Evolutionary conservation across 2,888 invertebrate species (phyloP), one percentile per base, ranked within the genome.

Genomic region (Cerceris ruficornis): DNA sequence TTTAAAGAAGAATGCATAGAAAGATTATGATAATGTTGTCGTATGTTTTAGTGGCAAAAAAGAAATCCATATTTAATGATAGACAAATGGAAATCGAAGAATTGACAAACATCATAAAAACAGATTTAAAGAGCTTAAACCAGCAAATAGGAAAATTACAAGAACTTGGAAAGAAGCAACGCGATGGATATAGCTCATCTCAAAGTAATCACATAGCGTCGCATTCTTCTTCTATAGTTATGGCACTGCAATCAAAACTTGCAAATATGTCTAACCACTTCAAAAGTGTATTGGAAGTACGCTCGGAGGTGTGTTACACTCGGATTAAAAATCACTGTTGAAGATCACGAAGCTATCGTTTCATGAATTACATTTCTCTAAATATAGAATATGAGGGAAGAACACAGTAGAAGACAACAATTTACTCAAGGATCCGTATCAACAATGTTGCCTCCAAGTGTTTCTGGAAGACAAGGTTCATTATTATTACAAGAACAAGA

Each of bases 211-310:
- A 98, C 92, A 95, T 98, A 93, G 95, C 97, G 86, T 97, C 97
- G 83, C 98, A 98, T 94, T 97, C 98, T 71, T 98, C 97, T 60
- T 98, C 97, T 91, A 98, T 98, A 80, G 98, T 98, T 8, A 94
- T 98, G 77, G 96, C 98, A 6, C 93, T 98, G 76, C 98, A 98
- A 93, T 98, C 99, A 1, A 97, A 98, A 92, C 93, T 99, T 85
- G 99, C 99, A 46, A 96, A 96, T 80, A 99, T 99, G 97, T 99
- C 99, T 60, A 98, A 97, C 82, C 98, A 98, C 90, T 99, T 99
- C 92, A 99, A 99, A 93, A 97, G 97, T 93, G 98, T 99, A 60
- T 94, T 99, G 71, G 99, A 99, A 95, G 97, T 99, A 17, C 94
- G 99, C 88, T 99, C 99, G 14, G 98, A 99, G 95, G 95, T 95